phyloP scores from a whole-genome alignment of 2,888 invertebrate species.

The Andricus curvator region DNA sequence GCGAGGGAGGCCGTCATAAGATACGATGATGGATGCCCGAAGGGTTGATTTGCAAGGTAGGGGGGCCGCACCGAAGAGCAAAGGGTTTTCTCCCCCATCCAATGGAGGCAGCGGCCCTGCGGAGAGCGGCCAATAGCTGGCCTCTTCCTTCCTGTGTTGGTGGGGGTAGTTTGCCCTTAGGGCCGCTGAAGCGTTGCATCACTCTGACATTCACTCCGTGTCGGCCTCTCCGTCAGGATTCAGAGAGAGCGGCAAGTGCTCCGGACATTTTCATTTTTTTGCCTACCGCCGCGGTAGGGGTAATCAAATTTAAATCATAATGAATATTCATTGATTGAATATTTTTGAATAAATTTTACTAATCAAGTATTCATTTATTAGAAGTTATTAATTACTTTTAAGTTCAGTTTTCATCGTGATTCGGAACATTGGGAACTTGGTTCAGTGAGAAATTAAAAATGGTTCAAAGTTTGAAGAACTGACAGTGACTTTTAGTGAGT shows the following conservation, averaged over 20 bases:
- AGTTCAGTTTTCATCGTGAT: neutral
- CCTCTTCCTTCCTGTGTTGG: constrained; percentile 52
- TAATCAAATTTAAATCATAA: constrained; percentile 18
- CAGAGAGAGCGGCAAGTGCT: constrained; percentile 57
- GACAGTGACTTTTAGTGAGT: neutral
- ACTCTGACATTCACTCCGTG: constrained; percentile 74
- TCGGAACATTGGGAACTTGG: neutral
- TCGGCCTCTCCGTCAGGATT: constrained; percentile 66
- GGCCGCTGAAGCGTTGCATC: constrained; percentile 73
- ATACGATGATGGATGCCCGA: constrained; percentile 75
- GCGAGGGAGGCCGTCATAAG: constrained; percentile 72
- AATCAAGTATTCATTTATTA: neutral
- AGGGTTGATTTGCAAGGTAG: constrained; percentile 69
- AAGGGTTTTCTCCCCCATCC: constrained; percentile 64
- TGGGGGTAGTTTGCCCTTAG: constrained; percentile 73
- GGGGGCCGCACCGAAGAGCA: constrained; percentile 59
- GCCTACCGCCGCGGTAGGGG: neutral
- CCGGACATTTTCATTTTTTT: constrained; percentile 50
- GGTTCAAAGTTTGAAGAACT: neutral
- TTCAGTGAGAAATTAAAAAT: neutral
- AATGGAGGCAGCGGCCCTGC: constrained; percentile 43
- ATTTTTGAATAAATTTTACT: neutral
- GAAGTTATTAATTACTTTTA: neutral
- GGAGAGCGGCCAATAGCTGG: constrained; percentile 62
- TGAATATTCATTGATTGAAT: constrained; percentile 46